Conservation (phyloP, 2,113 vertebrate species). For the Uria aalge region DNA sequence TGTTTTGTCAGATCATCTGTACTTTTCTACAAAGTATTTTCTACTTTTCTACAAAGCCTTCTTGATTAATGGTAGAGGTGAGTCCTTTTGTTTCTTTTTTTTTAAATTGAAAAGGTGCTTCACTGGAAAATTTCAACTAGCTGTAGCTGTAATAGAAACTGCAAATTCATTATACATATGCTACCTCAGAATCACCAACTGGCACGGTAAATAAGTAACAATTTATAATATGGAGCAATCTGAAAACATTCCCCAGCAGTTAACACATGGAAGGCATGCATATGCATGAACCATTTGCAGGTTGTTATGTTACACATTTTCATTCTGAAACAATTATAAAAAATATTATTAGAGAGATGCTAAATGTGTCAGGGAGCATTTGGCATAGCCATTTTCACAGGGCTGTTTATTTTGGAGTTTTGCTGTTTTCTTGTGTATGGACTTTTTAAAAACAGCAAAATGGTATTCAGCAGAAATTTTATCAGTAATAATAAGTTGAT, state of each 20-base stretch:
- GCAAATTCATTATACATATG: slow-evolving; percentile 15
- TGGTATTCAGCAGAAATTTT: background rate
- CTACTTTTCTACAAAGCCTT: background rate
- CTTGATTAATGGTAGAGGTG: background rate
- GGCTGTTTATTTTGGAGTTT: background rate
- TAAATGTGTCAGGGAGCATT: background rate
- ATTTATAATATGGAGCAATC: background rate
- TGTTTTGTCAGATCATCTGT: background rate
- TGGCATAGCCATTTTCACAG: background rate
- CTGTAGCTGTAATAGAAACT: background rate
- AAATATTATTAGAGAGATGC: slow-evolving; percentile 21
- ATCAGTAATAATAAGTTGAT: background rate
- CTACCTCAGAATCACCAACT: background rate
- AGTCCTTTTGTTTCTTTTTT: background rate
- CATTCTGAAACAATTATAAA: background rate
- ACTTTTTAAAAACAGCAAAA: background rate
- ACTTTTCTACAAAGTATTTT: background rate
- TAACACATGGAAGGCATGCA: background rate
- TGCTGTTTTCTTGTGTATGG: background rate
- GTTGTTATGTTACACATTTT: slow-evolving; percentile 18
- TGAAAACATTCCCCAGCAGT: slow-evolving; percentile 7
- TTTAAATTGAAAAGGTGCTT: background rate
- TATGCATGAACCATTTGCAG: slow-evolving; percentile 21
- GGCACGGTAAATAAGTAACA: background rate
- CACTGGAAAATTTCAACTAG: background rate